Base-by-base conservation (phyloP, 35 echinoderm and acorn worm species). In the Lytechinus variegatus region DNA sequence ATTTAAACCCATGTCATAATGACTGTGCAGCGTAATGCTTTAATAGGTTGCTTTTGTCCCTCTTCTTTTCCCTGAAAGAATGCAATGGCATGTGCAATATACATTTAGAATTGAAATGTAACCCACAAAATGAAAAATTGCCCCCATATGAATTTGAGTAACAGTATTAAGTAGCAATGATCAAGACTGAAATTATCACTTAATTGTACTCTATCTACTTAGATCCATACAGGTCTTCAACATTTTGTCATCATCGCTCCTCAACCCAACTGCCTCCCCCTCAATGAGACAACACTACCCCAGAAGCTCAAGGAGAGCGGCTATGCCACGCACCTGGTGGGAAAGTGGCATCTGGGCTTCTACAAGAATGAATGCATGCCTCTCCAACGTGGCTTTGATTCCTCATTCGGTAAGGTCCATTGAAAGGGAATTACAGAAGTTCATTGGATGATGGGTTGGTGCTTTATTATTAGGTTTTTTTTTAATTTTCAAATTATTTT, bases 331-430 rank as follows among this genome's bases (percentile, higher is more conserved):
- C 96, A 97, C 61, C 61, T 96, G 89, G 95, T 97, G 24, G 97
- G 97, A 6, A 97, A 97, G 93, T 97, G 97, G 97, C 97, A 97
- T 71, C 91, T 97, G 14, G 97, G 97, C 1, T 96, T 96, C 92
- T 97, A 96, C 90, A 97, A 95, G 94, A 96, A 97, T 27, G 95
- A 95, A 86, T 97, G 97, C 91, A 93, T 97, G 33, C 97, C 97
- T 14, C 96, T 92, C 27, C 95, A 95, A 51, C 96, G 97, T 52
- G 97, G 97, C 27, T 97, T 97, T 96, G 97, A 97, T 51, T 93
- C 97, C 29, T 89, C 92, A 56, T 97, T 97, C 95, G 97, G 97
- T 97, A 94, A 95, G 97, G 27, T 16, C 33, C 54, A 87, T 89
- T 89, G 9, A 16, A 89, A 10, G 87, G 13, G 13, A 44, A 24